Base-by-base conservation (phyloP, 2,888 invertebrate genomes). In the Pecten maximus region DNA sequence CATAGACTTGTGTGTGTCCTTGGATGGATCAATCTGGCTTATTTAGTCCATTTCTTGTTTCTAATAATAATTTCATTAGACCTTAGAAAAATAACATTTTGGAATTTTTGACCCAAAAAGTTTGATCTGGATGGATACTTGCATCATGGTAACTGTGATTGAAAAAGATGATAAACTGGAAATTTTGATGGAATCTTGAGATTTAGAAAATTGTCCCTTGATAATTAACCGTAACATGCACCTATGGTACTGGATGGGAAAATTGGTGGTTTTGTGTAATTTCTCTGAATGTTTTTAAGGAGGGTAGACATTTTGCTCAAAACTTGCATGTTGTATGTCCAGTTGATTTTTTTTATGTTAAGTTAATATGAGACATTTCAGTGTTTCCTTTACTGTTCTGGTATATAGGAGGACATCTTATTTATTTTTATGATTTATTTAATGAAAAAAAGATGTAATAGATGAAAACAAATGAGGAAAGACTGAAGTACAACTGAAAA, bases 311-410 rank as follows among this genome's bases (percentile, higher is more conserved):
- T 16, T 8, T 74, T 74, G 74, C 74, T 74, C 74, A 74, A 74
- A 28, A 74, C 74, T 74, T 74, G 74, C 74, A 74, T 74, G 74
- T 28, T 74, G 74, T 74, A 74, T 74, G 74, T 74, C 74, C 74
- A 74, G 74, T 74, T 74, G 0, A 23, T 23, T 74, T 28, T 74
- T 74, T 54, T n/a, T 28, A 74, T 74, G 74, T 74, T 1, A 23
- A 74, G 15, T 74, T 35, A 74, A 74, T 74, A 4, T 6, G n/a
- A 35, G 35, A 74, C 35, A 74, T 35, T 74, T 60, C 23, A 35
- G 35, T 35, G 28, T 23, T 74, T 74, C 10, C 19, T 19, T 16
- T 28, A 74, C n/a, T 74, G 60, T 74, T 28, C 6, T 74, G 6
- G 28, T 19, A 19, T 35, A 10, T 35, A 74, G 74, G 74, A 35